Conservation (phyloP, 30 jellyfish, hydroid and myxozoan genomes). For the Hydractinia echinata region DNA sequence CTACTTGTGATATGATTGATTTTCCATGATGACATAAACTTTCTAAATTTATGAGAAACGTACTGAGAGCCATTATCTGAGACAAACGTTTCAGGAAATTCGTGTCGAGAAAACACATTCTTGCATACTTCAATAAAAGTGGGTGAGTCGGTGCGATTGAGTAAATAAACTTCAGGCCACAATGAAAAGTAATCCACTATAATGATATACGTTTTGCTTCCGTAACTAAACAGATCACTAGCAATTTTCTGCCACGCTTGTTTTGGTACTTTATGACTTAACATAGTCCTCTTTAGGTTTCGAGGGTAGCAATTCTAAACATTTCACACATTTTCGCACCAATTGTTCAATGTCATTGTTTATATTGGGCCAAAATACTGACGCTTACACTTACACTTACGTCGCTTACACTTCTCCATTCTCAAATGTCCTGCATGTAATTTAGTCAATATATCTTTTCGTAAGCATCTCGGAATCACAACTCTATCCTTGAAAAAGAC, state of each 20-base stretch:
- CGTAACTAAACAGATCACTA: background rate
- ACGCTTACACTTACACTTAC: too few species aligned
- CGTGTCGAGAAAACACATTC: too few species aligned
- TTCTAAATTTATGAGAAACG: background rate
- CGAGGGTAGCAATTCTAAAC: background rate
- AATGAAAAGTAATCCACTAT: background rate
- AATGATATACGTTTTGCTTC: background rate
- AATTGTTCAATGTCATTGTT: background rate
- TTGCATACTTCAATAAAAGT: too few species aligned
- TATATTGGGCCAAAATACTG: too few species aligned
- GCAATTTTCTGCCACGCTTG: slow-evolving; percentile 4
- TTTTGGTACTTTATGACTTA: background rate
- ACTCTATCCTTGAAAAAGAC: too few species aligned
- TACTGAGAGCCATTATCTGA: slow-evolving; percentile 3
- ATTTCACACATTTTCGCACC: background rate
- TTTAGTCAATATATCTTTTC: background rate
- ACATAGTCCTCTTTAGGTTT: background rate
- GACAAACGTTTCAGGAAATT: background rate
- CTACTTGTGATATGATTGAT: background rate
- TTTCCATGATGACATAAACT: background rate
- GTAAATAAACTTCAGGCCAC: background rate
- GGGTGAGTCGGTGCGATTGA: too few species aligned
- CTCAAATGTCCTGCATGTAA: too few species aligned
- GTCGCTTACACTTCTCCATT: slow-evolving; percentile 1
- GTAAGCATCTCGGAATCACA: too few species aligned